Evolutionary conservation across 2,797 vertebrate species (phyloP).

Genomic region (Macrochelys suwanniensis): DNA sequence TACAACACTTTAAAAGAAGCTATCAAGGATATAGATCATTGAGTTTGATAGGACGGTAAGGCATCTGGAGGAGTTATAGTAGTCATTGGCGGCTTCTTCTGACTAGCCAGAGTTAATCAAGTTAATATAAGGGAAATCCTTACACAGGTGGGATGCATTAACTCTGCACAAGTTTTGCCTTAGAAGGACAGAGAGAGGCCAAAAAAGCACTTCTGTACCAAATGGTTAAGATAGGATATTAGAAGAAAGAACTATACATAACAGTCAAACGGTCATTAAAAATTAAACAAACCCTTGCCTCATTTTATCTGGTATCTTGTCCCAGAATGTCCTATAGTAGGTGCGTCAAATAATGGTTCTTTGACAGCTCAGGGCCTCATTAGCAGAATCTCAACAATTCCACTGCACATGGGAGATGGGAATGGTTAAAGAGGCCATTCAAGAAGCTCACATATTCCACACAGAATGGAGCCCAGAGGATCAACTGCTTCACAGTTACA

Average conservation of each 20-base stretch:
- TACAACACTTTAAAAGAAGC: slow-evolving; percentile 13
- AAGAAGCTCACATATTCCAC: background rate
- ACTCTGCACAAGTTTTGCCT: background rate
- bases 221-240: background rate
- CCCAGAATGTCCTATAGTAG: background rate
- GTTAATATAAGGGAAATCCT: background rate
- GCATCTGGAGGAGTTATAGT: background rate
- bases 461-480: background rate
- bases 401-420: background rate
- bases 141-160: background rate
- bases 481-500: too few species aligned
- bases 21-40: background rate
- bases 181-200: background rate
- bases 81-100: background rate
- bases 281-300: background rate
- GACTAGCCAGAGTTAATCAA: background rate
- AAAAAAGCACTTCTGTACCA: background rate
- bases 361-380: background rate
- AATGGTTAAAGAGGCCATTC: background rate
- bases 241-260: background rate
- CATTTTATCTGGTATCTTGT: background rate
- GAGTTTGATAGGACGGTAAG: background rate
- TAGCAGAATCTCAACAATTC: background rate
- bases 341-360: background rate
- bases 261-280: background rate